Evolutionary conservation across 2,797 vertebrate species (phyloP), one percentile per base, ranked within the genome.

Genomic region (Dipus sagitta): DNA sequence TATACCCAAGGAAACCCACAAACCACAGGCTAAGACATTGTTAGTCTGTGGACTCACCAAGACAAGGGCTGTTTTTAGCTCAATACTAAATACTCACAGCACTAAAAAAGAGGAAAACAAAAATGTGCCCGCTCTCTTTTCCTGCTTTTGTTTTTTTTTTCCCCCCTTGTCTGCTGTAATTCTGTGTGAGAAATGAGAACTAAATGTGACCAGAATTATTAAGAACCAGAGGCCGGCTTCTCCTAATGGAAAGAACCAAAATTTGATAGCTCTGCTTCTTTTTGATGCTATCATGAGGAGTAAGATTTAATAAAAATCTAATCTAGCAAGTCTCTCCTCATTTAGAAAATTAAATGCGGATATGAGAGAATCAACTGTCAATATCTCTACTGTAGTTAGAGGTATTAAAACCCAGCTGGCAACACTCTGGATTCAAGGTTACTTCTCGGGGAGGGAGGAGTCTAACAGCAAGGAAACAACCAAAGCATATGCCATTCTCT

Each of bases 1-100:
- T 78, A 68, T 14, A 70, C 96, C 95, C 97, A 93, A 97, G 97
- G 97, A 97, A 97, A 97, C 81, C 96, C 97, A 94, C 96, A 97
- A 97, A 96, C 97, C 96, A 75, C 96, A 95, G 64, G 84, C 94
- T 81, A 62, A 94, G 93, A 93, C 88, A 79, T 94, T 96, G 96
- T 96, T 95, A 83, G 89, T 84, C 42, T 95, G 92, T 86, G 86
- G 81, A 97, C 78, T 88, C 91, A 96, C 96, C 87, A 86, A 13
- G 91, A 95, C 95, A 95, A 91, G 47, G 28, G 76, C 78, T 84
- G 78, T 89, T 95, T 93, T 96, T 87, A 96, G 94, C 75, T 88
- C 28, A 32, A 15, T 34, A 80, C 71, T 83, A 86, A 93, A 83
- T 93, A 88, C 75, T 78, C 87, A 68, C 14, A 62, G 62, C 42